Conservation (phyloP, 2,113 vertebrate genomes). For the Indri indri region DNA sequence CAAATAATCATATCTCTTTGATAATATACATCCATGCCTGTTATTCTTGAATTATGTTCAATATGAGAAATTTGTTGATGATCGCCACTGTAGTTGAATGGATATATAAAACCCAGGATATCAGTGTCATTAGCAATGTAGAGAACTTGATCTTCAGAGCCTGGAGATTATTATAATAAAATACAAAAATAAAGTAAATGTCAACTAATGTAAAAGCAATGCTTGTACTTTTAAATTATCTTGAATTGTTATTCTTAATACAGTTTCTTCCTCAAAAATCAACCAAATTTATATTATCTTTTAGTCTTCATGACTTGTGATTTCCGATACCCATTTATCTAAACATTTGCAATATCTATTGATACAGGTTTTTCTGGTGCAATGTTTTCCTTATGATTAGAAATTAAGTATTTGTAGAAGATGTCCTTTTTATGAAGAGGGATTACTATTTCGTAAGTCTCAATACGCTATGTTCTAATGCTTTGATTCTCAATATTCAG, state of each 20-base stretch:
- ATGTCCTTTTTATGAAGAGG: background rate
- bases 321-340: background rate
- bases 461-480: background rate
- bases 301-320: background rate
- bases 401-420: background rate
- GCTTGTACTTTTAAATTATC: conserved; percentile 58
- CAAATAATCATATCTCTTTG: conserved; percentile 98
- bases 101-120: conserved; percentile 99
- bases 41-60: conserved; percentile 98
- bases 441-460: background rate
- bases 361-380: background rate
- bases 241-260: conserved; percentile 34
- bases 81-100: conserved; percentile 97
- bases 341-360: background rate
- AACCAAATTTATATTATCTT: background rate
- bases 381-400: background rate
- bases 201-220: conserved; percentile 80
- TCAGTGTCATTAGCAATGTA: conserved; percentile 99
- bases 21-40: conserved; percentile 96
- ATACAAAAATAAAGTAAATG: conserved; percentile 88
- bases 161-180: conserved; percentile 90
- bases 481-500: background rate
- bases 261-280: conserved; percentile 42
- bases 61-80: conserved; percentile 96
- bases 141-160: conserved; percentile 98